phyloP scores from a whole-genome alignment of 2,113 vertebrate genomes.

The Hemicordylus capensis region DNA sequence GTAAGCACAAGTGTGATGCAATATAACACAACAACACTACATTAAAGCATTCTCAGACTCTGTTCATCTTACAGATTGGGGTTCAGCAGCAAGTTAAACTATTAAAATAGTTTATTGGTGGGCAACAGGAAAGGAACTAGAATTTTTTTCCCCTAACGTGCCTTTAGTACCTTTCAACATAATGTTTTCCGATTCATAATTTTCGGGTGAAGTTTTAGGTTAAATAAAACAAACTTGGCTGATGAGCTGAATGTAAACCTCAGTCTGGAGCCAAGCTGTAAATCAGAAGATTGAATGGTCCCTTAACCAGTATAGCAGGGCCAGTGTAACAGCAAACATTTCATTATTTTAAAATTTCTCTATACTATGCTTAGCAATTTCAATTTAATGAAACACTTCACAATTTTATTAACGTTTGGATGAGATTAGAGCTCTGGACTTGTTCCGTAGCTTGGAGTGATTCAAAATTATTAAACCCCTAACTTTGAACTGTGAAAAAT shows the following conservation, averaged over 20 bases:
- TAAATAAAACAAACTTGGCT: conserved; percentile 22
- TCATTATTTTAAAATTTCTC: conserved; percentile 54
- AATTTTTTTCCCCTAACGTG: too few species aligned
- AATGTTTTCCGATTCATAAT: not conserved
- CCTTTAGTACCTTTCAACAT: not conserved
- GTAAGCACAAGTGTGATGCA: not conserved
- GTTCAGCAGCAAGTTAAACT: not conserved
- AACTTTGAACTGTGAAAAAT: conserved; percentile 66
- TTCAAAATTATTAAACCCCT: conserved; percentile 59
- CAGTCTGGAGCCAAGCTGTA: conserved; percentile 39
- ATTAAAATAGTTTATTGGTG: not conserved
- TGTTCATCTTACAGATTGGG: not conserved
- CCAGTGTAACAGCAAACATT: conserved; percentile 48
- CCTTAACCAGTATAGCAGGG: conserved; percentile 34
- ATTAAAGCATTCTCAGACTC: not conserved
- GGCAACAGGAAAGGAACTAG: not conserved
- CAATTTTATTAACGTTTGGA: conserved; percentile 54
- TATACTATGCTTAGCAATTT: conserved; percentile 25
- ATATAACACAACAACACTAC: not conserved
- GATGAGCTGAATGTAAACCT: conserved; percentile 31
- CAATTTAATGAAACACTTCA: conserved; percentile 67
- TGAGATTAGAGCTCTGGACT: conserved; percentile 47
- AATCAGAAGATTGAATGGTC: conserved; percentile 48
- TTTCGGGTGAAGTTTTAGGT: conserved; percentile 11
- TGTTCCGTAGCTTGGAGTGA: conserved; percentile 22